Conservation (phyloP, 1,140 invertebrate genomes). For the Orchestia grillus region DNA sequence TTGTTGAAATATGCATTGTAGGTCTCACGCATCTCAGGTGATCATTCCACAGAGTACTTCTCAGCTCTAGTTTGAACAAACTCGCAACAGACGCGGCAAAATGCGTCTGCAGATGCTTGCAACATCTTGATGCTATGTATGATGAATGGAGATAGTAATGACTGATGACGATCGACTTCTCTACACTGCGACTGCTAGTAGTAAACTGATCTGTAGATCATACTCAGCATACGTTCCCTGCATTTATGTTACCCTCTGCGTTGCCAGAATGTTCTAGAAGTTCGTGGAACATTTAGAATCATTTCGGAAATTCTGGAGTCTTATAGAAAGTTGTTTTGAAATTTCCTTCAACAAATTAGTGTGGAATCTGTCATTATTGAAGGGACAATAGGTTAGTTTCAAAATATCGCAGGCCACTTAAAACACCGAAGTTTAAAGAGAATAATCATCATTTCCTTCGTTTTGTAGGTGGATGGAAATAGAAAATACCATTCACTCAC, state of each 20-base stretch:
- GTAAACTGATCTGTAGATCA: neutral
- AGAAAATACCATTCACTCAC: too few relatives aligned
- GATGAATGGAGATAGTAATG: slow-evolving; percentile 49
- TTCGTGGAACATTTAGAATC: too few relatives aligned
- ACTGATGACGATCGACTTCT: neutral
- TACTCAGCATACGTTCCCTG: neutral
- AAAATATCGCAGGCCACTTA: too few relatives aligned
- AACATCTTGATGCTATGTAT: slow-evolving; percentile 61
- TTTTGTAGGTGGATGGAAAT: too few relatives aligned
- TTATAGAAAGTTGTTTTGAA: too few relatives aligned
- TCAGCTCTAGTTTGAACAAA: slow-evolving; percentile 60
- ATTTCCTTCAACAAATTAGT: too few relatives aligned
- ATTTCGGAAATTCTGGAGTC: too few relatives aligned
- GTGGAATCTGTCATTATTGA: too few relatives aligned
- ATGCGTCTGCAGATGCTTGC: slow-evolving; percentile 59
- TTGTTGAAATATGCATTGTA: slow-evolving; percentile 65
- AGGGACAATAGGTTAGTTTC: too few relatives aligned
- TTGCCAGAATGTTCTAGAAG: too few relatives aligned
- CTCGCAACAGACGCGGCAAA: slow-evolving; percentile 60
- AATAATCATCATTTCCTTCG: too few relatives aligned
- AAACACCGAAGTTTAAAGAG: too few relatives aligned
- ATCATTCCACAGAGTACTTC: slow-evolving; percentile 60
- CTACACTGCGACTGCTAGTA: neutral
- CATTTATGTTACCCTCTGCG: neutral
- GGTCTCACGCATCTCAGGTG: slow-evolving; percentile 57